Evolutionary conservation across 92 coral and sea anemone genomes (phyloP).

Genomic region (Siderastrea siderea): DNA sequence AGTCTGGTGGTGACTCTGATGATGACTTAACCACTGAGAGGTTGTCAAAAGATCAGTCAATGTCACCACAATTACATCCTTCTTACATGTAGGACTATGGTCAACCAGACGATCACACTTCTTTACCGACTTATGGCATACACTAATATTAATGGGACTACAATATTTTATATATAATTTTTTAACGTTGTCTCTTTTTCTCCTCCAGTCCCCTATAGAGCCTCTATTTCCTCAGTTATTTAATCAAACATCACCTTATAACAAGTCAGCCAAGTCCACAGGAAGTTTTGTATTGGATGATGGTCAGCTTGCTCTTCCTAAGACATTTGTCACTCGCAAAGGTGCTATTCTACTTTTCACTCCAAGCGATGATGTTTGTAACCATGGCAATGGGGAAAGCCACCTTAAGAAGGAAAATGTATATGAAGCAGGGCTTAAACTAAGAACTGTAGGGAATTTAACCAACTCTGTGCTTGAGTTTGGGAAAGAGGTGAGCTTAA

Average conservation of each 20-base stretch:
- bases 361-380: conserved; percentile 72
- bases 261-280: conserved; percentile 64
- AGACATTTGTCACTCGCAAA: conserved; percentile 94
- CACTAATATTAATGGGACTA: not conserved
- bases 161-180: no score
- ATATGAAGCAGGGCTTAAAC: conserved; percentile 79
- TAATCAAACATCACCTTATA: conserved; percentile 37
- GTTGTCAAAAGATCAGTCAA: no score
- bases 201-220: conserved; percentile 54
- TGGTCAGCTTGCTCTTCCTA: conserved; percentile 89
- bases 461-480: conserved; percentile 85
- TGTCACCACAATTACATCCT: no score
- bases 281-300: conserved; percentile 61
- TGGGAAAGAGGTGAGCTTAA: conserved; percentile 84
- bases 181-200: not conserved
- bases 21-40: no score
- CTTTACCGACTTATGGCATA: no score
- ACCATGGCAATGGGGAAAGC: conserved; percentile 49
- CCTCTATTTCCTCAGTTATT: conserved; percentile 71
- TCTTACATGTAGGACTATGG: no score
- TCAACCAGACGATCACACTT: no score
- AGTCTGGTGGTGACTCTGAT: no score
- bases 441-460: conserved; percentile 82
- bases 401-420: conserved; percentile 56
- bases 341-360: conserved; percentile 95